Percentiles rank a stretch among this genome's conserved stretches.
phyloP scores from a whole-genome alignment of 2,888 invertebrate genomes.

The Blastobasis lacticolella region DNA sequence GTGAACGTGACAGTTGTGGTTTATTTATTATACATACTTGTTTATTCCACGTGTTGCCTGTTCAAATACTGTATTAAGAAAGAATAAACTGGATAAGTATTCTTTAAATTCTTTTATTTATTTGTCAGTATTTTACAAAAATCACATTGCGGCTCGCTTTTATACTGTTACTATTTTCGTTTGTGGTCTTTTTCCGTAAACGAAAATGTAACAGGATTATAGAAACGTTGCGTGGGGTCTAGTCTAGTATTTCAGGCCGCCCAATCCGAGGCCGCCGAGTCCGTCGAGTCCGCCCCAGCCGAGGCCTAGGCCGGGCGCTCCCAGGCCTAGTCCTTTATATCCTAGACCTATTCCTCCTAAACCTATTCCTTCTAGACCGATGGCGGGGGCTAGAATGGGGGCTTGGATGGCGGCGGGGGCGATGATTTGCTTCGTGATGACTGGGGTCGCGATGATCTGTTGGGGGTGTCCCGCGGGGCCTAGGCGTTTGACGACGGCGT shows the following conservation, averaged over 20 bases:
- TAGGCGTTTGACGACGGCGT: conserved; percentile 59
- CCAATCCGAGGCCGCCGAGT: conserved; percentile 9
- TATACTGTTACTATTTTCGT: conserved; percentile 21
- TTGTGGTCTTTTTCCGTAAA: conserved; percentile 17
- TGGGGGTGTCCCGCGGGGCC: conserved; percentile 54
- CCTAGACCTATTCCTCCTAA: conserved; percentile 13
- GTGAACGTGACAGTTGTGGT: conserved; percentile 29
- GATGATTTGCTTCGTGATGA: conserved; percentile 18
- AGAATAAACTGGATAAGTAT: conserved; percentile 13
- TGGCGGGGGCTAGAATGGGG: conserved; percentile 18
- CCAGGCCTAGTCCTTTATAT: too few species aligned
- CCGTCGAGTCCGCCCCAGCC: conserved; percentile 8
- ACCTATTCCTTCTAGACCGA: conserved; percentile 19
- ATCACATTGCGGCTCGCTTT: conserved; percentile 7
- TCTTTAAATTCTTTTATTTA: conserved; percentile 17
- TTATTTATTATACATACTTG: conserved; percentile 26
- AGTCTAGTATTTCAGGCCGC: conserved; percentile 7
- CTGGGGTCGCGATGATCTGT: conserved; percentile 16
- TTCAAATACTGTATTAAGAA: conserved; percentile 13
- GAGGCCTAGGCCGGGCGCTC: conserved; percentile 11
- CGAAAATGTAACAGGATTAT: conserved; percentile 21
- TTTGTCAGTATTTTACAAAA: conserved; percentile 4
- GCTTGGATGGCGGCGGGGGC: conserved; percentile 17
- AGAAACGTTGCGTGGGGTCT: conserved; percentile 7
- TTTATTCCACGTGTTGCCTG: conserved; percentile 28